Evolutionary conservation across 2,797 vertebrate species (phyloP), one percentile per base, ranked within the genome.

Genomic region (Rhabdomys pumilio): DNA sequence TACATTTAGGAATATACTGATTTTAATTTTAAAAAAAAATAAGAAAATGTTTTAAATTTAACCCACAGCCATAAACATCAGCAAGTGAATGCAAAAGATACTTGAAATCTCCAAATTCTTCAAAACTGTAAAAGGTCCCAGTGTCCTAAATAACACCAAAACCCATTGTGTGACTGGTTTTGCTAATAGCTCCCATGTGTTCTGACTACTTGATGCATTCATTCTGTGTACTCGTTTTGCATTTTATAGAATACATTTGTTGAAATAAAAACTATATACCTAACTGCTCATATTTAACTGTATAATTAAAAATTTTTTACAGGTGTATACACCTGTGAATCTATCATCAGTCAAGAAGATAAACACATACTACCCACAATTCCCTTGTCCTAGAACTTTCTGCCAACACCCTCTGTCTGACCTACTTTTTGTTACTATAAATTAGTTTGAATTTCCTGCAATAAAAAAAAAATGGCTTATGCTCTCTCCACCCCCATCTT

Each of bases 21-120:
- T 83, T 89, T 94, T 95, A 92, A 83, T 82, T 55, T 55, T 55
- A 8, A 69, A 90, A 69, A 90, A 90, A 55, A 72, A 22, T 5
- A n/a, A 17, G 53, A 73, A 95, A 87, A 34, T 7, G 9, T 67
- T 89, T 95, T 88, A 65, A 89, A 38, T 94, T 94, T 95, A 94
- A 85, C n/a, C 63, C 61, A 50, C 6, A 20, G 4, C 67, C 89
- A 73, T 96, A 90, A 93, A 77, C 41, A 77, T 95, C 24, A 84
- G 57, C 13, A 61, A 88, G 41, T 26, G 9, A 31, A 69, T 84
- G 38, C 82, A 93, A 2, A 94, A 6, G 34, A 38, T 14, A 73
- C 44, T 79, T 31, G 75, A 29, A 92, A 31, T 76, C 8, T 24
- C 38, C 22, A 86, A 67, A 80, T 92, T 77, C 53, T 95, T 94